A percentile compares a stretch with the other conserved stretches of the same genome.
Evolutionary conservation across 1,140 invertebrate species (phyloP).

Genomic region (Philaenus spumarius): DNA sequence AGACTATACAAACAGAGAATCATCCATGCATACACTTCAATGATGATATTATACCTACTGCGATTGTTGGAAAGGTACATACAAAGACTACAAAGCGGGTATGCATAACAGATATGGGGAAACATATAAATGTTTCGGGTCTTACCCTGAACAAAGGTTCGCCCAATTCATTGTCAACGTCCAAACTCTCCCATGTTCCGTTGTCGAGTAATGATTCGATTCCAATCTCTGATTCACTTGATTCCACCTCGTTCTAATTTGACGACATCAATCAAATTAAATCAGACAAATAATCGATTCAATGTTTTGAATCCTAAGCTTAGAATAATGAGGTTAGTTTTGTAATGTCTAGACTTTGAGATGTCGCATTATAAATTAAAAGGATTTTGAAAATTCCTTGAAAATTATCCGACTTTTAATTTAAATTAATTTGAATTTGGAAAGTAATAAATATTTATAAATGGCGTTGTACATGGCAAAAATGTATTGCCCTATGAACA

Average conservation of each 20-base stretch:
- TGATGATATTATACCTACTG: not conserved
- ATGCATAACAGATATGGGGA: not conserved
- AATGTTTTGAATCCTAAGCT: no score
- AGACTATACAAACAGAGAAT: no score
- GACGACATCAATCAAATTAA: not conserved
- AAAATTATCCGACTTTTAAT: no score
- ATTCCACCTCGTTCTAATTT: constrained; percentile 11
- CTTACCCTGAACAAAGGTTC: constrained; percentile 31
- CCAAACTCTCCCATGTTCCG: constrained; percentile 49
- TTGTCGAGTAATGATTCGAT: constrained; percentile 51
- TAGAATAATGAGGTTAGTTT: no score
- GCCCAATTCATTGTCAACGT: constrained; percentile 26
- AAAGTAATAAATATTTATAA: no score
- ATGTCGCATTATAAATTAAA: no score
- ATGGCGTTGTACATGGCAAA: no score
- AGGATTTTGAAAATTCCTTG: no score
- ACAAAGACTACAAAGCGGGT: not conserved
- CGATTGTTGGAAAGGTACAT: not conserved
- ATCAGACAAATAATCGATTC: no score
- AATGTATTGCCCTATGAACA: no score
- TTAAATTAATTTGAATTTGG: no score
- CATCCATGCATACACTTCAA: not conserved
- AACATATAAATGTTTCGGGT: not conserved
- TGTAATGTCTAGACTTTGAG: no score
- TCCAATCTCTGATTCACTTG: constrained; percentile 31